phyloP scores from a whole-genome alignment of 2,797 vertebrate genomes.

The Gallinago nigripennis region DNA sequence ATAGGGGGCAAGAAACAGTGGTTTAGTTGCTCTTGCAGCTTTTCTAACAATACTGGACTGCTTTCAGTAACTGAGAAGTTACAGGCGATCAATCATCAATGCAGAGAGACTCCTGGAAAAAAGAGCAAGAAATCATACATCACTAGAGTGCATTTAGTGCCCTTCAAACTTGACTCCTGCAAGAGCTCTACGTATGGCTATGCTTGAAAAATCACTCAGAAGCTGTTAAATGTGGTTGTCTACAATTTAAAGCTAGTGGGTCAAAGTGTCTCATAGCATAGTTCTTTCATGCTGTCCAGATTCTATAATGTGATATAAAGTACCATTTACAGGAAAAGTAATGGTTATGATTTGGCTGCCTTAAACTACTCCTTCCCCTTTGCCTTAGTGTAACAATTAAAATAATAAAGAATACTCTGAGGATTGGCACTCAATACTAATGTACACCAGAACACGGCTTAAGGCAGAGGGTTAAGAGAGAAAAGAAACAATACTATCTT shows the following conservation, averaged over 20 bases:
- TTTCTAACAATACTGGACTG: neutral
- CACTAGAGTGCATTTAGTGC: neutral
- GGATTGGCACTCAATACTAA: neutral
- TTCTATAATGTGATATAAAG: neutral
- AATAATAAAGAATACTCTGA: neutral
- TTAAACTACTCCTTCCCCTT: neutral
- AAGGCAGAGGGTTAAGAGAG: neutral
- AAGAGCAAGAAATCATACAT: neutral
- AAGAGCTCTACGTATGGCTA: neutral
- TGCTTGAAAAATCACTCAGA: neutral
- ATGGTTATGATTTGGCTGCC: neutral
- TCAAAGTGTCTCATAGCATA: neutral
- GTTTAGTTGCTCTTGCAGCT: neutral
- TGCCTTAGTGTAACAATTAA: neutral
- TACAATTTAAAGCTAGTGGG: neutral
- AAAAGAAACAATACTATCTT: neutral
- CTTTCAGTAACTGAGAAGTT: neutral
- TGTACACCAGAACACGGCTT: rapidly evolving
- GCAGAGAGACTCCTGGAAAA: neutral
- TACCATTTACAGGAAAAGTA: neutral
- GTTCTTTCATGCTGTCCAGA: neutral
- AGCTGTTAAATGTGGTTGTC: neutral
- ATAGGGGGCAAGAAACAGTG: neutral
- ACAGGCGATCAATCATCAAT: neutral
- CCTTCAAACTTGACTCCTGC: neutral